Conservation (phyloP, 2,113 vertebrate genomes). For the Uropsilus gracilis region DNA sequence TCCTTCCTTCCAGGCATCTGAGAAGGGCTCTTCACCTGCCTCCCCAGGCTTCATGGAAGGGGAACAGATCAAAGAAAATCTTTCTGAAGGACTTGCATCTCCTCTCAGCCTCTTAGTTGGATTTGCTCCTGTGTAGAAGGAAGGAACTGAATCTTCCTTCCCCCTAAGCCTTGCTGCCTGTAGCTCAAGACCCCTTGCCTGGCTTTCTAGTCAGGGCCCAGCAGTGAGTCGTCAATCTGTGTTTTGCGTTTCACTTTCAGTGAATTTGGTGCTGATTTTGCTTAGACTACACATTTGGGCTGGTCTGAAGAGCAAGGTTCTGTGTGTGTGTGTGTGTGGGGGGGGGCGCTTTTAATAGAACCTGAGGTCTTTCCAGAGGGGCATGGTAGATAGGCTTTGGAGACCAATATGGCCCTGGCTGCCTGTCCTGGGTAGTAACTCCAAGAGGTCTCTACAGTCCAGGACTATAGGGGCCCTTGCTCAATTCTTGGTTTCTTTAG, state of each 20-base stretch:
- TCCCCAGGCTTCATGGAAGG: neutral
- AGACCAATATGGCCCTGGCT: neutral
- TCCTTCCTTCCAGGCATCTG: neutral
- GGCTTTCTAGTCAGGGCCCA: accelerated
- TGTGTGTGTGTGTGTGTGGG: no score
- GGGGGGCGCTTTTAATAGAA: neutral
- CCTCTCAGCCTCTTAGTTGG: no score
- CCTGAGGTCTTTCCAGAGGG: neutral
- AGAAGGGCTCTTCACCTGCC: neutral
- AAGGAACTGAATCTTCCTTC: accelerated
- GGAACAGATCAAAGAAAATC: neutral
- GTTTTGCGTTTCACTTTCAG: neutral
- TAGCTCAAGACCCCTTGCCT: neutral
- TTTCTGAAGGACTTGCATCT: neutral
- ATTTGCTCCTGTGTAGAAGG: neutral
- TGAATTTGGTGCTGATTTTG: neutral
- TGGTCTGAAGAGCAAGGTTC: neutral
- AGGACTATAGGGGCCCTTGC: neutral
- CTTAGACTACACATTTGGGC: neutral
- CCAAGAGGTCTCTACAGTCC: no score
- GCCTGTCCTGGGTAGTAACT: neutral
- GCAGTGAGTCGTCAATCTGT: accelerated
- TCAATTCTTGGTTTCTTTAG: neutral
- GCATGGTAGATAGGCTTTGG: neutral
- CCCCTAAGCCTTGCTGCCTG: neutral